phyloP scores from a whole-genome alignment of 2,888 invertebrate genomes.

The Orthonychiurus folsomi region DNA sequence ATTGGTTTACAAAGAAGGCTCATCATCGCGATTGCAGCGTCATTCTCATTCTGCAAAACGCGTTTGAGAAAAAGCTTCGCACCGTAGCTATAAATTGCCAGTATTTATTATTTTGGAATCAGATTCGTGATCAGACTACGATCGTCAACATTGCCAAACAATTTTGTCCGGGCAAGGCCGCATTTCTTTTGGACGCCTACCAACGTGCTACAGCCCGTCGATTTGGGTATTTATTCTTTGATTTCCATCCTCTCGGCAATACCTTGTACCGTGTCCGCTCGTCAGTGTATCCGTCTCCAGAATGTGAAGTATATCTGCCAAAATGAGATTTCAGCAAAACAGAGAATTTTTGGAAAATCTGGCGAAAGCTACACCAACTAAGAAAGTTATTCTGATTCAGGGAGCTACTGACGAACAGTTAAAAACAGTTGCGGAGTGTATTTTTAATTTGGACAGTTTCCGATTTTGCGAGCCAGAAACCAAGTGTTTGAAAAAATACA shows the following conservation, averaged over 20 bases:
- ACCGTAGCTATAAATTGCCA: neutral
- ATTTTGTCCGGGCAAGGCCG: conserved; percentile 5
- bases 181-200: conserved; percentile 3
- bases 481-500: neutral
- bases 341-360: neutral
- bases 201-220: neutral
- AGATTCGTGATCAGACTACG: neutral
- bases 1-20: neutral
- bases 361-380: neutral
- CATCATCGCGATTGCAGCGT: neutral
- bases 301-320: neutral
- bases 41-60: neutral
- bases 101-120: conserved; percentile 4
- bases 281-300: neutral
- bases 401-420: neutral
- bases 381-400: neutral
- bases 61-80: neutral
- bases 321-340: neutral
- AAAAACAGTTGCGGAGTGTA: neutral
- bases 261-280: neutral
- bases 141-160: conserved; percentile 3
- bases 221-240: conserved; percentile 7
- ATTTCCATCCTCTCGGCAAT: neutral
- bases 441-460: neutral
- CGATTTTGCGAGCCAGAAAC: neutral